phyloP scores from a whole-genome alignment of 2,113 vertebrate genomes.

The Muscicapa adusta region DNA sequence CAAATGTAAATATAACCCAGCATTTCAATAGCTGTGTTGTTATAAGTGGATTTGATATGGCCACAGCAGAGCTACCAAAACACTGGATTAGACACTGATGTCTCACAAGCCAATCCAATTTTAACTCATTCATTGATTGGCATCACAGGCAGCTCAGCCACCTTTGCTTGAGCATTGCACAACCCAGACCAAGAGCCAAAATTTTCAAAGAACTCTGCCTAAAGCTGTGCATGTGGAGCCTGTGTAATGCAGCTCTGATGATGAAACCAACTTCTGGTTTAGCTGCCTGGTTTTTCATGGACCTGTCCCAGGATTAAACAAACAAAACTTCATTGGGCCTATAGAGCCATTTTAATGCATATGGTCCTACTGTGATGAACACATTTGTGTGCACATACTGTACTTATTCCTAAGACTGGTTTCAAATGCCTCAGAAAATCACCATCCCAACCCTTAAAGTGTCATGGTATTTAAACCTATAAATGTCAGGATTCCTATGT shows the following conservation, averaged over 20 bases:
- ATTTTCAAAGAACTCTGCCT: not conserved
- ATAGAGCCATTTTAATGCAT: not conserved
- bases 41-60: not conserved
- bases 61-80: not conserved
- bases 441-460: not conserved
- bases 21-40: not conserved
- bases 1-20: not conserved
- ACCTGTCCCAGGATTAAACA: not conserved
- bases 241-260: not conserved
- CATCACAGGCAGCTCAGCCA: not conserved
- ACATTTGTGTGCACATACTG: not conserved
- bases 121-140: conserved; percentile 27
- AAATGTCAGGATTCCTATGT: not conserved
- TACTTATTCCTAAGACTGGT: not conserved
- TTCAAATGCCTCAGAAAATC: not conserved
- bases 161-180: not conserved
- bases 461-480: not conserved
- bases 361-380: not conserved
- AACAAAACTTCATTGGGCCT: not conserved
- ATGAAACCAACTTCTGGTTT: not conserved
- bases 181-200: not conserved
- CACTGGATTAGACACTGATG: not conserved
- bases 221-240: not conserved
- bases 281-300: not conserved
- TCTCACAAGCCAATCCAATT: not conserved